Evolutionary conservation across 2,797 vertebrate genomes (phyloP).

Genomic region (Anguilla pacifica): DNA sequence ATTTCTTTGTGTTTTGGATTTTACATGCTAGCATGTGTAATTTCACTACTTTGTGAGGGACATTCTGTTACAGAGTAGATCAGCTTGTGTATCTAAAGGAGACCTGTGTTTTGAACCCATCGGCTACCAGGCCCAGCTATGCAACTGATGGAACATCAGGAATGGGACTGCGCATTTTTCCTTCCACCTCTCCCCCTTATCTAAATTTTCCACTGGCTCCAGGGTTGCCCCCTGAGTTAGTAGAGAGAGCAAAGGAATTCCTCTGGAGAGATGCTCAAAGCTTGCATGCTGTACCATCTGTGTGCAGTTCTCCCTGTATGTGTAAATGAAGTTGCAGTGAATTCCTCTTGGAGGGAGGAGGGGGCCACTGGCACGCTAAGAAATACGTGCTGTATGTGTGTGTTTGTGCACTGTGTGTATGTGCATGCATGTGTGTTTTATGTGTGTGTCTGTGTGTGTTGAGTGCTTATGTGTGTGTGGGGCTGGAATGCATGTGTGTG

Average conservation of each 20-base stretch:
- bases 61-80: background rate
- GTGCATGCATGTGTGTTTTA: background rate
- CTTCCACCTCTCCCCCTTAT: conserved; percentile 6
- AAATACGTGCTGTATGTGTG: background rate
- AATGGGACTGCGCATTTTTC: background rate
- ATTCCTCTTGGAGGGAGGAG: conserved; percentile 31
- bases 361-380: background rate
- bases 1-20: background rate
- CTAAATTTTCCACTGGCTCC: conserved; percentile 9
- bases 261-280: conserved; percentile 14
- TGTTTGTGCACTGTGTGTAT: background rate
- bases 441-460: background rate
- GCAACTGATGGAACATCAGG: background rate
- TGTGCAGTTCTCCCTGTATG: conserved; percentile 51
- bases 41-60: background rate
- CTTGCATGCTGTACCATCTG: conserved; percentile 45
- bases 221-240: conserved; percentile 7
- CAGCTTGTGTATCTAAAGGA: background rate
- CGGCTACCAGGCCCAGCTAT: background rate
- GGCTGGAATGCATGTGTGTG: background rate
- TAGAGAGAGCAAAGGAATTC: conserved; percentile 21
- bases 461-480: background rate
- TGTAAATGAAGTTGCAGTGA: conserved; percentile 46
- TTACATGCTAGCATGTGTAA: background rate
- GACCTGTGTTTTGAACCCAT: conserved; percentile 2